Conservation (phyloP, 2,888 invertebrate genomes). For the Melitaea athalia region DNA sequence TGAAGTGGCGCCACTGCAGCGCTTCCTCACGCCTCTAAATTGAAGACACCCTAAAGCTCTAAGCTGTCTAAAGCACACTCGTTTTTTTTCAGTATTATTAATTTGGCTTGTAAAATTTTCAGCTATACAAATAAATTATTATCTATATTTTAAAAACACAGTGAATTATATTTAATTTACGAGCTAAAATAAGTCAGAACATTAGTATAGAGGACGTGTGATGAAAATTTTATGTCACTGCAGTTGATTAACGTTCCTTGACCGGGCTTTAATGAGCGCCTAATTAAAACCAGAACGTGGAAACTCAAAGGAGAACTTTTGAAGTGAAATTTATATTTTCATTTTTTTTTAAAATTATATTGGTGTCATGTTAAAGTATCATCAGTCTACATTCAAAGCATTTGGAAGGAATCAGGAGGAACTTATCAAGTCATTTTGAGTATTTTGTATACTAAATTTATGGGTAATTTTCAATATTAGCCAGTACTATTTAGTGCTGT, state of each 20-base stretch:
- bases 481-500: too few species aligned
- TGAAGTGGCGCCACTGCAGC: too few species aligned
- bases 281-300: conserved; percentile 21
- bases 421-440: too few species aligned
- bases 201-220: not conserved
- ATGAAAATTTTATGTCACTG: not conserved
- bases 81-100: too few species aligned
- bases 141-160: not conserved
- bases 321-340: not conserved
- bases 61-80: too few species aligned
- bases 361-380: not conserved
- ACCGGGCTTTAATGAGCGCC: conserved; percentile 26
- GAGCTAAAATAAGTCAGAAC: not conserved
- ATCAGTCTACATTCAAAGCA: not conserved
- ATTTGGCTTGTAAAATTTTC: too few species aligned
- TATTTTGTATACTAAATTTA: too few species aligned
- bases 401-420: not conserved
- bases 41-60: too few species aligned
- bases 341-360: not conserved
- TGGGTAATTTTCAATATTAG: too few species aligned
- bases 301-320: conserved; percentile 11
- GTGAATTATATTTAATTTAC: not conserved
- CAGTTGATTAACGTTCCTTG: conserved; percentile 24
- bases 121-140: too few species aligned
- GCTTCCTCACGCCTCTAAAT: too few species aligned